These are phyloP conservation scores for Apodemus agrarius DNA, from an alignment of 2,797 vertebrate genomes.

Conservation along the genomic window DNA sequence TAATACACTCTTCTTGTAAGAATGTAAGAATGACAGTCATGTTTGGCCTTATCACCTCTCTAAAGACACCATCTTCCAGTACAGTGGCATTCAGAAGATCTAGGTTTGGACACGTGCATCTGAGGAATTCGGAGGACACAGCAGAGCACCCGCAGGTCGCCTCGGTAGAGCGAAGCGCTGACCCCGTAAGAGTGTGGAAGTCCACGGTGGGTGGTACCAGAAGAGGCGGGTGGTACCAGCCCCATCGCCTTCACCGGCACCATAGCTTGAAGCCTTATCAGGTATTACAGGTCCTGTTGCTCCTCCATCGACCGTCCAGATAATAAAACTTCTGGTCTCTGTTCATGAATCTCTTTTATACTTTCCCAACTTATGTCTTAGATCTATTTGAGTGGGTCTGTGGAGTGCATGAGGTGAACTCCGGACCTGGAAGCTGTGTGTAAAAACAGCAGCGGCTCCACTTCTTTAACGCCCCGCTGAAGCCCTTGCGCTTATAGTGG, in stretches of 20 bases:
- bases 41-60: background rate
- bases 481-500: too few relatives aligned
- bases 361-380: background rate
- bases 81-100: background rate
- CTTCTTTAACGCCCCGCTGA: background rate
- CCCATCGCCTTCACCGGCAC: background rate
- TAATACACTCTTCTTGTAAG: background rate
- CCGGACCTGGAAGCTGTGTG: background rate
- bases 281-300: background rate
- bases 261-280: background rate
- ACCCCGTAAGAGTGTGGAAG: fast-evolving
- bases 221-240: background rate
- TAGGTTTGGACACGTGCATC: background rate
- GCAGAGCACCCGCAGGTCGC: background rate
- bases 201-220: background rate
- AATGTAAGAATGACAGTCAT: background rate
- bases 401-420: background rate
- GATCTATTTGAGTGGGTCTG: background rate
- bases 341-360: background rate
- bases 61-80: background rate
- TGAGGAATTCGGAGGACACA: background rate
- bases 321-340: background rate
- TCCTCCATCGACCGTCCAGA: background rate
- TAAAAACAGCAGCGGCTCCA: too few relatives aligned
- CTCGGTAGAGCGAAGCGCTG: background rate